A percentile compares a stretch with the other conserved stretches of the same genome.
Evolutionary conservation across 2,113 vertebrate genomes (phyloP).

Genomic region (Datnioides undecimradiatus): DNA sequence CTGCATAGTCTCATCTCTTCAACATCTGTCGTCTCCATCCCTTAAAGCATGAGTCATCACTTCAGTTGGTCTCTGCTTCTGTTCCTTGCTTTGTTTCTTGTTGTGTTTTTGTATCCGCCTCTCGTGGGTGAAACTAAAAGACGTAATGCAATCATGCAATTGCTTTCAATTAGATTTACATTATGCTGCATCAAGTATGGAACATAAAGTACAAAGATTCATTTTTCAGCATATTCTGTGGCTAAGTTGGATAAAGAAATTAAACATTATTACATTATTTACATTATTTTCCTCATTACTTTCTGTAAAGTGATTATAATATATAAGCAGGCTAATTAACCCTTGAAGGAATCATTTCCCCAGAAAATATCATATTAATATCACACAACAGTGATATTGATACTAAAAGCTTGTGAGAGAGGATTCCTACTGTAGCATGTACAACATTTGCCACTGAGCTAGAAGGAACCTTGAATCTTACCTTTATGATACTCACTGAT

Average conservation of each 20-base stretch:
- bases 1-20: constrained; percentile 13
- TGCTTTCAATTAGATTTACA: constrained; percentile 26
- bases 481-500: constrained; percentile 20
- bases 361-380: not conserved
- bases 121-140: constrained; percentile 12
- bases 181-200: not conserved
- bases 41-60: constrained; percentile 41
- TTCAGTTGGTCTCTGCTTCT: not conserved
- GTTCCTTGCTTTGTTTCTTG: not conserved
- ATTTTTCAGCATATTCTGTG: not conserved
- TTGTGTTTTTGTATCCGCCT: constrained; percentile 12
- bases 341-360: not conserved
- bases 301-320: too few species aligned
- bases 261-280: too few species aligned
- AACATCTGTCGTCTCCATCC: constrained; percentile 33
- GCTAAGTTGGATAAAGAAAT: not conserved
- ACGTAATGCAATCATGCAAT: not conserved
- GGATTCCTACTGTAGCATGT: not conserved
- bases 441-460: not conserved
- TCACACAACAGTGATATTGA: not conserved
- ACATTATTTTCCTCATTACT: not conserved
- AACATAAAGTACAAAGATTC: not conserved
- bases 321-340: too few species aligned
- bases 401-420: not conserved
- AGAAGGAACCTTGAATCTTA: not conserved